These are phyloP conservation scores for Parazoanthus darwini DNA, from an alignment of 92 coral and sea anemone species.

Conservation along the genomic window DNA sequence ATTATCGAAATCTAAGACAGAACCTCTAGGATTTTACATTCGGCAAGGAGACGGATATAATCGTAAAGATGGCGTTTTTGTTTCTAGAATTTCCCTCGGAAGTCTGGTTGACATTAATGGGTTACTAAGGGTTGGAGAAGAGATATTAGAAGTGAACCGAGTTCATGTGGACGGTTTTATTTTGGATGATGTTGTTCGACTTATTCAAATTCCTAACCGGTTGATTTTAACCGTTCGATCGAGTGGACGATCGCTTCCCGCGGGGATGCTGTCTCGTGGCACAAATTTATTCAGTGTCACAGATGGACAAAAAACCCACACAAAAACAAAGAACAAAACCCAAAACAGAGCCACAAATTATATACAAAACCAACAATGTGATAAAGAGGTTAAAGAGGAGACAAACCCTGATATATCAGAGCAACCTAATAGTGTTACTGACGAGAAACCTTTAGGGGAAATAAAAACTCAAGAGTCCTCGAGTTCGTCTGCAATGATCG, in stretches of 20 bases:
- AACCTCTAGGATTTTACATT: constrained; percentile 92
- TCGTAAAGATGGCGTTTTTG: constrained; percentile 72
- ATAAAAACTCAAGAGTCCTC: constrained; percentile 33
- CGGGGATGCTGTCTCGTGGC: constrained; percentile 23
- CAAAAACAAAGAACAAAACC: constrained; percentile 24
- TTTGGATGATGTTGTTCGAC: constrained; percentile 83
- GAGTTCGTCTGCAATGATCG: constrained; percentile 41
- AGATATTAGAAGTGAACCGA: constrained; percentile 78
- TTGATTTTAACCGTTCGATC: constrained; percentile 65
- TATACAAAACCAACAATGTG: constrained; percentile 38
- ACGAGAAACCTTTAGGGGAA: constrained; percentile 48
- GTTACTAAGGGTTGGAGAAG: constrained; percentile 83
- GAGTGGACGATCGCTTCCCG: constrained; percentile 15
- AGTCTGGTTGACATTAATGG: constrained; percentile 80
- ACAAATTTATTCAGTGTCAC: constrained; percentile 8
- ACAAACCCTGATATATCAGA: not conserved
- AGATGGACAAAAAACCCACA: constrained; percentile 25
- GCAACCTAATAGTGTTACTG: not conserved
- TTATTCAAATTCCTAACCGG: constrained; percentile 87
- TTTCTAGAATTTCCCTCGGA: constrained; percentile 84
- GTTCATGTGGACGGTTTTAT: constrained; percentile 75
- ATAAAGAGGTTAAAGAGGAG: constrained; percentile 1
- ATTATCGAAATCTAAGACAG: constrained; percentile 60
- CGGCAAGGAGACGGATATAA: constrained; percentile 79
- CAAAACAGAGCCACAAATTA: constrained; percentile 26